Conservation (phyloP, 2,113 vertebrate species). For the Cynopterus brachyotis region DNA sequence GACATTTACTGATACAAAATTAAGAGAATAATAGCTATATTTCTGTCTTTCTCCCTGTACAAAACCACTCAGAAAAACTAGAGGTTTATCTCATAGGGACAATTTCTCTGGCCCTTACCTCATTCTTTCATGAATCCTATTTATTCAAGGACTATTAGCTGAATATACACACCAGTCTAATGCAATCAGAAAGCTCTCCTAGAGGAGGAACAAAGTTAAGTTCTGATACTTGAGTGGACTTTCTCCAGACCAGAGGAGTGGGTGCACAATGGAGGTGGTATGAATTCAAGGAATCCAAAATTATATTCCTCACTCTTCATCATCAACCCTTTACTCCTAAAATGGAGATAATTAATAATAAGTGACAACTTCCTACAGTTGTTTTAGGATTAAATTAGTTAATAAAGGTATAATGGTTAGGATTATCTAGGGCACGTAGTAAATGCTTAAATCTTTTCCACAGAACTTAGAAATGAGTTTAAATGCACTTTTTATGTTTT, state of each 20-base stretch:
- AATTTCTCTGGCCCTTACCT: background rate
- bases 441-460: background rate
- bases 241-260: background rate
- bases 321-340: background rate
- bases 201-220: background rate
- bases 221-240: background rate
- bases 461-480: background rate
- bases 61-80: background rate
- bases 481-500: background rate
- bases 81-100: background rate
- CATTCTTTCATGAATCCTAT: background rate
- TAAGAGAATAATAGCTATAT: background rate
- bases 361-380: background rate
- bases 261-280: accelerated
- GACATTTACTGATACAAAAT: background rate
- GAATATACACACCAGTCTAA: background rate
- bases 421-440: background rate
- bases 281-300: background rate
- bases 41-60: background rate
- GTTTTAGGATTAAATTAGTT: background rate
- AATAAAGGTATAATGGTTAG: background rate
- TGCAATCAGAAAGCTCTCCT: background rate
- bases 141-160: background rate
- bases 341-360: background rate
- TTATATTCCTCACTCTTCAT: background rate